Evolutionary conservation across 1,140 invertebrate species (phyloP).

Genomic region (Macrotrachela quadricornifera): DNA sequence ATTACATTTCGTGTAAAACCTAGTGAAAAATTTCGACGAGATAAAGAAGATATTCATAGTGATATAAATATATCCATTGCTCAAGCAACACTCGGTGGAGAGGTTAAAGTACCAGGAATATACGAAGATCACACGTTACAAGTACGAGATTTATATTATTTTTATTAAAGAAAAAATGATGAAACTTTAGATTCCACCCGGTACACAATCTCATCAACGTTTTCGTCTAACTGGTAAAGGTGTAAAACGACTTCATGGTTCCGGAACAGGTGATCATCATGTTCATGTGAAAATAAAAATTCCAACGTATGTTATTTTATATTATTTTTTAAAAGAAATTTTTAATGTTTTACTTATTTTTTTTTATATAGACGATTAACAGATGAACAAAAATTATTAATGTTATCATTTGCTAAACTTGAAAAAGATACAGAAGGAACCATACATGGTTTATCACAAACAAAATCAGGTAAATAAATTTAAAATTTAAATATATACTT

Average conservation of each 20-base stretch:
- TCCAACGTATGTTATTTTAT: constrained; percentile 26
- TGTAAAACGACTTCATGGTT: constrained; percentile 63
- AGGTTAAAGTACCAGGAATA: constrained; percentile 67
- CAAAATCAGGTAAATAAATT: background rate
- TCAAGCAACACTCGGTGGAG: constrained; percentile 78
- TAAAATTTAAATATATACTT: no score
- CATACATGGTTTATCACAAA: constrained; percentile 37
- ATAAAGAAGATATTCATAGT: constrained; percentile 70
- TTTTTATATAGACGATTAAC: constrained; percentile 41
- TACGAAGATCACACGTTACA: constrained; percentile 76
- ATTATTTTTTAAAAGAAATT: background rate
- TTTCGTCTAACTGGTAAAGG: constrained; percentile 70
- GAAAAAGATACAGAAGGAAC: constrained; percentile 46
- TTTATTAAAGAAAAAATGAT: no score
- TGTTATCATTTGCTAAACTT: constrained; percentile 66
- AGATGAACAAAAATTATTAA: constrained; percentile 57
- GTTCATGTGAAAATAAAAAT: constrained; percentile 68
- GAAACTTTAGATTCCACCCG: constrained; percentile 42
- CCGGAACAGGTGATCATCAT: constrained; percentile 87
- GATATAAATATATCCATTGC: constrained; percentile 38
- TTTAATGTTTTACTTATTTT: no score
- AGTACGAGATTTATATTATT: constrained; percentile 12
- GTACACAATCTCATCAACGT: constrained; percentile 70
- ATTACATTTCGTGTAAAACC: constrained; percentile 67
- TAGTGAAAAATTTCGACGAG: constrained; percentile 69